These are phyloP conservation scores for Tyria jacobaeae DNA, from an alignment of 2,888 invertebrate genomes.

Conservation along the genomic window DNA sequence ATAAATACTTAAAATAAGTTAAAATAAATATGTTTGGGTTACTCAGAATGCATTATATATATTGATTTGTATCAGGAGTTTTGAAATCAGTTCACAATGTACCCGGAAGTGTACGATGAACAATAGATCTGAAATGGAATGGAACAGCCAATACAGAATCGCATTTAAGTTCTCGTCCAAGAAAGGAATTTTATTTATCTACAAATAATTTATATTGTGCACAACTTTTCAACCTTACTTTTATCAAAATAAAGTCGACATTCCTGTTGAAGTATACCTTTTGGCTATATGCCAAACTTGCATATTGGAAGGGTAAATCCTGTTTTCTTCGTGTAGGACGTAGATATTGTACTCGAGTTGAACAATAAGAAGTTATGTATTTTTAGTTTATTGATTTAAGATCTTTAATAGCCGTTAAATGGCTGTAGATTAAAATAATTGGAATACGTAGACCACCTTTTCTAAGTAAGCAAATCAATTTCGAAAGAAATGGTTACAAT, in stretches of 20 bases:
- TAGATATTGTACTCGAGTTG: slow-evolving; percentile 13
- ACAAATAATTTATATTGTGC: slow-evolving; percentile 18
- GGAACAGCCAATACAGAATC: slow-evolving; percentile 43
- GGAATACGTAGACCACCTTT: too few relatives aligned
- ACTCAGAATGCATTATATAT: too few relatives aligned
- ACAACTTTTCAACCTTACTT: background rate
- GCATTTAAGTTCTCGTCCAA: slow-evolving; percentile 42
- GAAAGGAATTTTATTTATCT: slow-evolving; percentile 40
- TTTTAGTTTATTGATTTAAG: slow-evolving; percentile 10
- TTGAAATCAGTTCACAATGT: background rate
- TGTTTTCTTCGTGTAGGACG: slow-evolving; percentile 37
- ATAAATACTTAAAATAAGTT: too few relatives aligned
- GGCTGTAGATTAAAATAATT: too few relatives aligned
- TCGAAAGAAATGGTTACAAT: too few relatives aligned
- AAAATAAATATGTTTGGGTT: too few relatives aligned
- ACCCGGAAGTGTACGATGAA: slow-evolving; percentile 11
- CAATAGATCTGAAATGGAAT: slow-evolving; percentile 34
- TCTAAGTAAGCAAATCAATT: too few relatives aligned
- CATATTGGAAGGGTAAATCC: slow-evolving; percentile 35
- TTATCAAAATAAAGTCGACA: slow-evolving; percentile 15
- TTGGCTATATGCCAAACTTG: slow-evolving; percentile 29
- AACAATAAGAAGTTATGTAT: slow-evolving; percentile 38
- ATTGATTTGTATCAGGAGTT: background rate
- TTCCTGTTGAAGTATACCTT: slow-evolving; percentile 10
- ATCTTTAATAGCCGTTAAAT: background rate